Percentiles rank a stretch among this genome's conserved stretches.
phyloP scores from a whole-genome alignment of 2,797 vertebrate species.

The Pteropus rufus region DNA sequence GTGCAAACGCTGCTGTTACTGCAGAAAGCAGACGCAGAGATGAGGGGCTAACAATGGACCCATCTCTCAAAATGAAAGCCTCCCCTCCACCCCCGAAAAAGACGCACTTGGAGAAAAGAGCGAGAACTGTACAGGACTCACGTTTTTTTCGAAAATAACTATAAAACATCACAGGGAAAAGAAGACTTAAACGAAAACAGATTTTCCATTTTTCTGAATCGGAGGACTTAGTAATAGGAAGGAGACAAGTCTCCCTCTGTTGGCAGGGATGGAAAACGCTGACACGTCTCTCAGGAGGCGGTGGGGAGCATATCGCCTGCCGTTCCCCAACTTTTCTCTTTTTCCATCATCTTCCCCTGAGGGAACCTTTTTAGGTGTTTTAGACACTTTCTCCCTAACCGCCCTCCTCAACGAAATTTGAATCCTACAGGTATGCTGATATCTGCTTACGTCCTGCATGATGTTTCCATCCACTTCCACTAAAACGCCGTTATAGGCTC shows the following conservation, averaged over 20 bases:
- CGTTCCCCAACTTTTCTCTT: background rate
- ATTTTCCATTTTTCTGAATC: background rate
- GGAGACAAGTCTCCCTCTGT: background rate
- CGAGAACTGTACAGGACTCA: background rate
- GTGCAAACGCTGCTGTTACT: fast-evolving
- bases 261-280: background rate
- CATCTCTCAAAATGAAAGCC: background rate
- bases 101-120: background rate
- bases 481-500: background rate
- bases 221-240: background rate
- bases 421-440: background rate
- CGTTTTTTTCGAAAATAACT: background rate
- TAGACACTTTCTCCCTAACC: background rate
- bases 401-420: background rate
- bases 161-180: background rate
- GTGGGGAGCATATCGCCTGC: background rate
- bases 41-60: fast-evolving
- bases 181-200: background rate
- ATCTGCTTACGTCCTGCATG: background rate
- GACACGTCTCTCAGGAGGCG: background rate
- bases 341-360: background rate
- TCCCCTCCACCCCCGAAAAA: background rate
- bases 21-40: background rate
- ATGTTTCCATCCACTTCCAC: background rate
- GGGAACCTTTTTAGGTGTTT: background rate